Base-by-base conservation (phyloP, 2,113 vertebrate species). In the Ahaetulla prasina region DNA sequence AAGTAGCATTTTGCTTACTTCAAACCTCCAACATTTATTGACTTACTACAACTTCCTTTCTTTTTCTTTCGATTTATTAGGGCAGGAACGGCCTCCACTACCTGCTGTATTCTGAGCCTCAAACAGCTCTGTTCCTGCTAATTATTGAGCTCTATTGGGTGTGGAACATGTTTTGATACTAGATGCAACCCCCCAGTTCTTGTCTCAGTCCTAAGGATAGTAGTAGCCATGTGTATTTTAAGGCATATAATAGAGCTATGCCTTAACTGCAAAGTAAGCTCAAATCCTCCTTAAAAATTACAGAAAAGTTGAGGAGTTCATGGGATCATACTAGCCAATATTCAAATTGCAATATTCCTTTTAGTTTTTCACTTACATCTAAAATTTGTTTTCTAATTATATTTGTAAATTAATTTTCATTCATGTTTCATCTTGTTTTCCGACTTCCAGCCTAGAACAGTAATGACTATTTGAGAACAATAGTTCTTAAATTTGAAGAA, bases 391-490 rank as follows among this genome's bases (percentile, higher is more conserved):
- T 39, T 2, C 23, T 12, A 91, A 47, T 3, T 52, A 8, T 84
- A 9, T 8, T 11, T n/a, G 3, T 16, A 89, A 60, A 30, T 49
- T 35, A 9, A 49, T 39, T 57, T 89, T 30, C 18, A n/a, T 53
- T 86, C 50, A 27, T 9, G 14, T 53, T 80, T 90, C 39, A 92
- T 43, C 54, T 20, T 63, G 45, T 60, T 89, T 74, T 11, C 84
- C 52, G 10, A 87, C 89, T 88, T 90, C 2, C 7, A 52, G 93
- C 18, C 74, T 93, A n/a, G 94, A 57, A 63, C 27, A 85, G 11
- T 49, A 92, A 54, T 1, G 85, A 89, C 20, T 57, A 10, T 49
- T 95, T 95, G 88, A 92, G 3, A 93, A n/a, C 16, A 92, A 80
- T 43, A 80, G 3, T 80, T 80, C 68, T 12, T 88, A 54, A 55